phyloP scores from a whole-genome alignment of 2,113 vertebrate species.

The Turdus rufiventris region DNA sequence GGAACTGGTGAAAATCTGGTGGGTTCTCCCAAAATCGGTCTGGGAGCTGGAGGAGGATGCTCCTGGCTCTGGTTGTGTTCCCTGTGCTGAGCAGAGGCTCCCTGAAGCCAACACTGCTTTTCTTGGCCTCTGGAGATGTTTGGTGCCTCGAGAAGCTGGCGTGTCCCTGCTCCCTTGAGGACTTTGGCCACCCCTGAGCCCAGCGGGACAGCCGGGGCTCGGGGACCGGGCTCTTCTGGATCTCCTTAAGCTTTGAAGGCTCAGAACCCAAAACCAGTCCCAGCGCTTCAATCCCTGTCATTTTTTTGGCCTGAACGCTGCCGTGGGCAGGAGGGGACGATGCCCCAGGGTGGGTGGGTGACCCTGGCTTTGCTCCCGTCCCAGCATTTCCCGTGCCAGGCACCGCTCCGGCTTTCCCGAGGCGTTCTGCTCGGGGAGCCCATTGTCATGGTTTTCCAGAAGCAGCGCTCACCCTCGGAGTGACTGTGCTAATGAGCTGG shows the following conservation, averaged over 20 bases:
- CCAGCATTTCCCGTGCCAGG: rapidly evolving
- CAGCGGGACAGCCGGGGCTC: rapidly evolving
- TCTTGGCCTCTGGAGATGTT: background rate
- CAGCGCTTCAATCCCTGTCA: background rate
- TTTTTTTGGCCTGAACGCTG: background rate
- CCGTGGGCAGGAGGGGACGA: background rate
- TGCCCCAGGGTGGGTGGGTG: rapidly evolving
- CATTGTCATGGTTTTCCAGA: background rate
- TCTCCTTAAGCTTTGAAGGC: background rate
- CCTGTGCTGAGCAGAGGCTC: background rate
- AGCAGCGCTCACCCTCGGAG: background rate
- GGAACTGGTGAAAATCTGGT: background rate
- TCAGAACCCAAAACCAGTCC: background rate
- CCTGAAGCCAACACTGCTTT: background rate
- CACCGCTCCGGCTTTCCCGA: background rate
- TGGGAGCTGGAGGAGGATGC: background rate
- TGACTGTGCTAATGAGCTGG: slow-evolving; percentile 28
- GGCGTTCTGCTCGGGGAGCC: background rate
- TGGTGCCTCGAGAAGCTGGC: background rate
- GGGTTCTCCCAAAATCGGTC: background rate
- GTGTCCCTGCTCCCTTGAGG: background rate
- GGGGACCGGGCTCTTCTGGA: too few species aligned
- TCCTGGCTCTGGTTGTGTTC: rapidly evolving
- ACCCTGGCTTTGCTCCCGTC: rapidly evolving
- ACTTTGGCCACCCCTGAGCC: background rate